Evolutionary conservation across 2,113 vertebrate genomes (phyloP), one percentile per base, ranked within the genome.

Genomic region (Alaudala cheleensis): DNA sequence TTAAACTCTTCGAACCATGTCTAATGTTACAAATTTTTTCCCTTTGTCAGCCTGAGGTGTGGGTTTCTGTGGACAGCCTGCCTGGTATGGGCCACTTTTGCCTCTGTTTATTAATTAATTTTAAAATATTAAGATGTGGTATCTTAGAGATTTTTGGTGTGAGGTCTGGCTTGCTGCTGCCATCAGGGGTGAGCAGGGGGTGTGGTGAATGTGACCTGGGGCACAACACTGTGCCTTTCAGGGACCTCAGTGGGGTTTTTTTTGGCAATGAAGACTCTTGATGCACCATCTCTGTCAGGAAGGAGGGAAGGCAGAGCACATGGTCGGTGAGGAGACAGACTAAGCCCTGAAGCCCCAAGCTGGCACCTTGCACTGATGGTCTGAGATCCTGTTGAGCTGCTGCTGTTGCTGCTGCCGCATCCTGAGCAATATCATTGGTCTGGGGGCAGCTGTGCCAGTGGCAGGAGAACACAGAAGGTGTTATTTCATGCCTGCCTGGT

Each of bases 1-100:
- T 97, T 97, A 95, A 97, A 95, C 54, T 97, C 96, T 94, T 77
- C 28, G 20, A 97, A 96, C 96, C 97, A 97, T 97, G 89, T 95
- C 94, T 91, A 94, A 97, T 86, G 85, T 89, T 95, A 94, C 18
- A 80, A 94, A 84, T 94, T 91, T 69, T 90, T 86, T 90, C 67
- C 88, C 83, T 97, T 96, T 97, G 97, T 96, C 92, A 95, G 93
- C 64, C 88, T 95, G 94, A 96, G 83, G 87, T 23, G 29, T 23
- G 8, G 82, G 78, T 88, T 88, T 96, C 92, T 14, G 16, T 53
- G 66, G 93, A 83, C 73, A 95, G 79, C 57, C 85, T 81, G 94
- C 64, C 67, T 74, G 50, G 57, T 5, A 3, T 67, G 74, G 19
- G 31, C 71, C 69, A 42, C 72, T 82, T 92, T 72, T 90, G 42